Conservation (phyloP, 2,888 invertebrate species). For the Brachypterus glaber region DNA sequence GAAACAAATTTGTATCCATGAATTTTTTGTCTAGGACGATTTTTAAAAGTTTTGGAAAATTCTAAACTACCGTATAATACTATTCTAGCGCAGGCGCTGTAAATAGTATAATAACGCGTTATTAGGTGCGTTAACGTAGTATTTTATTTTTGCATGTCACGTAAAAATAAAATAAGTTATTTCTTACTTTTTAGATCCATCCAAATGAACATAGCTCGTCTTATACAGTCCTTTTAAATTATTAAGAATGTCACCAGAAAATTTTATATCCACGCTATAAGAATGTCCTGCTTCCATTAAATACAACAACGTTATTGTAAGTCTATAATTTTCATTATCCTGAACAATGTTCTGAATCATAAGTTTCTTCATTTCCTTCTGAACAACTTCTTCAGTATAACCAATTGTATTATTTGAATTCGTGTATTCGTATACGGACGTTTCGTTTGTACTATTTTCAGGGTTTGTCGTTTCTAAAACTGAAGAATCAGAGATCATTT, state of each 20-base stretch:
- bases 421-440: constrained; percentile 4
- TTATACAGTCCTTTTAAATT: constrained; percentile 59
- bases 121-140: too few species aligned
- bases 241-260: constrained; percentile 48
- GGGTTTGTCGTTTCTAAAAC: too few species aligned
- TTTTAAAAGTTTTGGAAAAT: too few species aligned
- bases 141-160: too few species aligned
- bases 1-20: too few species aligned
- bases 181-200: constrained; percentile 44
- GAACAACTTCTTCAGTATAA: constrained; percentile 9
- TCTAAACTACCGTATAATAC: too few species aligned
- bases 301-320: constrained; percentile 37
- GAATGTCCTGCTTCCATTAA: constrained; percentile 42
- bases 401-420: constrained; percentile 9
- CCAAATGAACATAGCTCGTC: constrained; percentile 48
- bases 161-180: too few species aligned
- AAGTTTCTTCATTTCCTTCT: constrained; percentile 12
- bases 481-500: too few species aligned
- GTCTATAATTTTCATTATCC: constrained; percentile 37
- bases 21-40: too few species aligned
- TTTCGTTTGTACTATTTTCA: too few species aligned
- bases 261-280: constrained; percentile 49
- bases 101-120: too few species aligned
- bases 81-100: too few species aligned
- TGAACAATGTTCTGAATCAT: constrained; percentile 32